phyloP scores from a whole-genome alignment of 2,888 invertebrate genomes.

The Shargacucullia verbasci region DNA sequence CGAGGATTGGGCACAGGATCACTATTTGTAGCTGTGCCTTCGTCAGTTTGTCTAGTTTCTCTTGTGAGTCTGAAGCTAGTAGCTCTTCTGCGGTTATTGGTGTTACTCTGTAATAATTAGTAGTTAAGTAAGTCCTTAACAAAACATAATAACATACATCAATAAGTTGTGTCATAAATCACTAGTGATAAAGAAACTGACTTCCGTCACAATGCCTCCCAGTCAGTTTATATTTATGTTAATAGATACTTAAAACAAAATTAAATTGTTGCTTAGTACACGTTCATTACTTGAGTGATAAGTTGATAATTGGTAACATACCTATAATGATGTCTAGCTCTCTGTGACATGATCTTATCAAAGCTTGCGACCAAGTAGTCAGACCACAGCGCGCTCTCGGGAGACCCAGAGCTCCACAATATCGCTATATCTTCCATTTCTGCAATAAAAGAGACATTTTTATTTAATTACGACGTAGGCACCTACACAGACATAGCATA shows the following conservation, averaged over 20 bases:
- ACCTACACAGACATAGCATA: not conserved
- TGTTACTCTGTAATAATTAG: slow-evolving; percentile 89
- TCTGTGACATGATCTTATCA: slow-evolving; percentile 94
- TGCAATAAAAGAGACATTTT: slow-evolving; percentile 69
- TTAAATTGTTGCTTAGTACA: too few relatives aligned
- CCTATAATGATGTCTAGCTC: slow-evolving; percentile 94
- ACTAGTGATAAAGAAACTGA: too few relatives aligned
- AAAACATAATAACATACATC: not conserved
- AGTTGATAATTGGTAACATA: slow-evolving; percentile 65
- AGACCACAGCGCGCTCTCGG: slow-evolving; percentile 94
- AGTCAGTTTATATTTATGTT: not conserved
- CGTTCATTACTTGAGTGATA: slow-evolving; percentile 8
- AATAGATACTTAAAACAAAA: too few relatives aligned
- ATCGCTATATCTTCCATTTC: slow-evolving; percentile 95
- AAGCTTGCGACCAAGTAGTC: slow-evolving; percentile 95
- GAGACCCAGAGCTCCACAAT: slow-evolving; percentile 93
- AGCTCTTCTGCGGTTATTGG: slow-evolving; percentile 93
- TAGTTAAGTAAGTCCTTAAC: slow-evolving; percentile 1
- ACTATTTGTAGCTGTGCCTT: slow-evolving; percentile 94
- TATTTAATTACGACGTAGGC: not conserved
- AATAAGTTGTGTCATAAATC: too few relatives aligned
- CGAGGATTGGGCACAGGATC: slow-evolving; percentile 93
- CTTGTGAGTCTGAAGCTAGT: slow-evolving; percentile 84
- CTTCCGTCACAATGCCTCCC: too few relatives aligned
- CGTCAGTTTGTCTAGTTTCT: slow-evolving; percentile 87